phyloP scores from a whole-genome alignment of 92 coral and sea anemone species.

The Porites evermanni region DNA sequence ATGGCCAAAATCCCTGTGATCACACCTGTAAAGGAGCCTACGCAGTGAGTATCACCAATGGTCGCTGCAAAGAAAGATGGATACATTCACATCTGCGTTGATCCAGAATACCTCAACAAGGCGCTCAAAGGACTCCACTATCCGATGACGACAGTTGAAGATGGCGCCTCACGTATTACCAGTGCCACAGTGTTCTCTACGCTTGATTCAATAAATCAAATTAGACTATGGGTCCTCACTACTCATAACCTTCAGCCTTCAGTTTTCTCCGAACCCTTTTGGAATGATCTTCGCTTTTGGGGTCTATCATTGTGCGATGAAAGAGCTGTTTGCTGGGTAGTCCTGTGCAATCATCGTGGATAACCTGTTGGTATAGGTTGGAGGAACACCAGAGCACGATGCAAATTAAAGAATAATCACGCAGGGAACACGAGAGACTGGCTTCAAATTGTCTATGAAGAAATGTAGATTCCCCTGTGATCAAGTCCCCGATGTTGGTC shows the following conservation, averaged over 20 bases:
- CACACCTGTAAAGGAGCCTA: slow-evolving; percentile 41
- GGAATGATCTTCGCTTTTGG: no score
- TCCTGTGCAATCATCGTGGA: no score
- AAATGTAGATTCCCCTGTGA: slow-evolving; percentile 53
- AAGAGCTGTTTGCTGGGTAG: no score
- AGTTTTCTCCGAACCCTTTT: no score
- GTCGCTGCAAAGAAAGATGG: slow-evolving; percentile 43
- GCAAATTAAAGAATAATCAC: slow-evolving; percentile 29
- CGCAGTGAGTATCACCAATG: slow-evolving; percentile 62
- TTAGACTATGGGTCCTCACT: slow-evolving; percentile 29
- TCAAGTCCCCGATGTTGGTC: slow-evolving; percentile 47
- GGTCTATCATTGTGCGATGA: no score
- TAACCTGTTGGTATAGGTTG: neutral
- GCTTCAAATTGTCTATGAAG: slow-evolving; percentile 21
- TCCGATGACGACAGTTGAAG: slow-evolving; percentile 49
- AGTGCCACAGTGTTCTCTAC: slow-evolving; percentile 16
- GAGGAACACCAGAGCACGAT: slow-evolving; percentile 45
- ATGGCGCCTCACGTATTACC: slow-evolving; percentile 35
- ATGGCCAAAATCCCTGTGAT: slow-evolving; percentile 31
- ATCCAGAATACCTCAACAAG: slow-evolving; percentile 33
- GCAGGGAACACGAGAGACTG: slow-evolving; percentile 43
- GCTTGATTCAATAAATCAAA: slow-evolving; percentile 32
- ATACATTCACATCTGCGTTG: slow-evolving; percentile 35
- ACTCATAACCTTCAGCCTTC: slow-evolving; percentile 8
- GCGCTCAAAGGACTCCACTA: slow-evolving; percentile 52